Conservation (phyloP, 2,113 vertebrate genomes). For the Sinocyclocheilus anophthalmus region DNA sequence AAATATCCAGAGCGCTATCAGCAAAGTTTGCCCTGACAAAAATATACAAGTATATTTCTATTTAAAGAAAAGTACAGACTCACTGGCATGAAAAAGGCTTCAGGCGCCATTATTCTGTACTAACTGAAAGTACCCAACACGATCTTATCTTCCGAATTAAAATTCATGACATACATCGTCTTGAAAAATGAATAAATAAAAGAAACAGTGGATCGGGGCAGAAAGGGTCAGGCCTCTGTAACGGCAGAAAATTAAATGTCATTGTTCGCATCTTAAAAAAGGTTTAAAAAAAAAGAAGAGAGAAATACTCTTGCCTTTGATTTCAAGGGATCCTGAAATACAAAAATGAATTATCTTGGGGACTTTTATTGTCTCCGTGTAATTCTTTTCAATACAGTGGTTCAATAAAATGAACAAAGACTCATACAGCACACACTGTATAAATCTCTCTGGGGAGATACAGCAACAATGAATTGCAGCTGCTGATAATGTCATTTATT, state of each 20-base stretch:
- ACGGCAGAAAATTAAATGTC: conserved; percentile 50
- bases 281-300: background rate
- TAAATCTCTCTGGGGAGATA: background rate
- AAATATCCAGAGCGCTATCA: conserved; percentile 3
- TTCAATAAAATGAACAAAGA: background rate
- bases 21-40: conserved; percentile 31
- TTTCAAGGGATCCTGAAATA: conserved; percentile 9
- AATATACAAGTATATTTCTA: conserved; percentile 37
- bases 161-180: conserved; percentile 56
- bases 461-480: background rate
- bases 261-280: conserved; percentile 34
- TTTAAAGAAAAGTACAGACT: conserved; percentile 45
- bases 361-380: background rate
- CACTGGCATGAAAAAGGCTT: conserved; percentile 33
- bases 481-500: background rate
- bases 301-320: background rate
- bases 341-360: background rate
- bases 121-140: conserved; percentile 37
- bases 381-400: conserved; percentile 28
- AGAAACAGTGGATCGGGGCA: conserved; percentile 22
- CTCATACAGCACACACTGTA: background rate
- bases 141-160: conserved; percentile 52
- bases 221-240: conserved; percentile 22
- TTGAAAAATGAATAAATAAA: background rate
- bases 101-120: conserved; percentile 40